Base-by-base conservation (phyloP, 2,888 invertebrate genomes). In the Helicoverpa assulta region DNA sequence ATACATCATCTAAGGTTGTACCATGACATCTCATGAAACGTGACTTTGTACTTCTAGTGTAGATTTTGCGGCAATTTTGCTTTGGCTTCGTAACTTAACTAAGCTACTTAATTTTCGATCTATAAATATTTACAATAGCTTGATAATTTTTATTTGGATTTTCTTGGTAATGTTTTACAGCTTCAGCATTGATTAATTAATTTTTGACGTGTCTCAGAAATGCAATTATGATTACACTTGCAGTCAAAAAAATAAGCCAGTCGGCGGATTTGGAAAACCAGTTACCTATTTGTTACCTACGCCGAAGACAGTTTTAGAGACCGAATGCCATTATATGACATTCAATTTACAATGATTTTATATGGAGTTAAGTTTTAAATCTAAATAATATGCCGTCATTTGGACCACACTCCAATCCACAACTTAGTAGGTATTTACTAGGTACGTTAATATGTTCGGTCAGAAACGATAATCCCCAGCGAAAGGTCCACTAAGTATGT, bases 401-500 rank as follows among this genome's bases (percentile, higher is more conserved):
- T 18, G 29, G 18, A 66, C 74, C 69, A 43, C 16, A 55, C 65
- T 66, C 66, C 63, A 37, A 55, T 18, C 19, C 6, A 16, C 19
- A 60, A 53, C 57, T 64, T 26, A 66, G 51, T 47, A 10, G 55
- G 57, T n/a, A 47, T 47, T n/a, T n/a, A 47, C 16, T n/a, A 26
- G 26, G 26, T 26, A 12, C 47, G 47, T 82, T 83, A 73, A 78
- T 83, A 83, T 78, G 65, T 83, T 57, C 73, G 59, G 47, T 70
- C 73, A 69, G 57, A 75, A 59, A 81, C 69, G 70, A 76, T 83
- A 78, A 82, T 81, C 78, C 69, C 54, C 68, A 26, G 66, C 65
- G 47, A 73, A 76, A 83, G 81, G 69, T 77, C 69, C 69, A 55
- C 63, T 52, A 76, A 73, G 64, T 67, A 72, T 67, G 77, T 83